Evolutionary conservation across 2,888 invertebrate species (phyloP), one percentile per base, ranked within the genome.

Genomic region (Lobophora halterata): DNA sequence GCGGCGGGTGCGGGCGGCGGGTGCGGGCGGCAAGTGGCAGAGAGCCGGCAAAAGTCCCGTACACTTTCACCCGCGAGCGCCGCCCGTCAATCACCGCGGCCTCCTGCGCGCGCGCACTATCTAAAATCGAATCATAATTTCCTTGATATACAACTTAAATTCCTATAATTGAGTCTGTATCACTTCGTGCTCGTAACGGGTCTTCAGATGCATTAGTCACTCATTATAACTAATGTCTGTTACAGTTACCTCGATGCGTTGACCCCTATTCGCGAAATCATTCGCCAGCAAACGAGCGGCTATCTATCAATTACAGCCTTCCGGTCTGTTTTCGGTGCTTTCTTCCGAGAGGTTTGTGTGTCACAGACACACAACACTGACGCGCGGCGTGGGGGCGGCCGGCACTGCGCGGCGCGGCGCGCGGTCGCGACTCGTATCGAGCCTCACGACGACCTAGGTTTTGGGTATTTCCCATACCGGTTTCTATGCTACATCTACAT

Each of bases 11-110:
- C n/a, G n/a, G n/a, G n/a, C n/a, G n/a, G n/a, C n/a, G n/a, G n/a
- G n/a, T n/a, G n/a, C n/a, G n/a, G n/a, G n/a, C n/a, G n/a, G 45
- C 51, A 42, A 39, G 53, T 46, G 36, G 37, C 46, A 50, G 33
- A 54, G 39, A 42, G 33, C 32, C 17, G 17, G 43, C 51, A 54
- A 64, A 65, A 67, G 68, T 65, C 61, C 67, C 71, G 71, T 68
- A 61, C 54, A 69, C 71, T 71, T 71, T 70, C 71, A 65, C 68
- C 62, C 42, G 57, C 48, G 42, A 36, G 28, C 28, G 43, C 52
- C n/a, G 52, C 28, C 37, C 47, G 58, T 61, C 64, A 57, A 55
- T 63, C 57, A 61, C 44, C 49, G 40, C 41, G 43, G 37, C 46
- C 49, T 39, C 39, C 30, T 44, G 48, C 37, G 42, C 47, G 25